Evolutionary conservation across 35 echinoderm and acorn worm genomes (phyloP), one percentile per base, ranked within the genome.

Genomic region (Lytechinus pictus): DNA sequence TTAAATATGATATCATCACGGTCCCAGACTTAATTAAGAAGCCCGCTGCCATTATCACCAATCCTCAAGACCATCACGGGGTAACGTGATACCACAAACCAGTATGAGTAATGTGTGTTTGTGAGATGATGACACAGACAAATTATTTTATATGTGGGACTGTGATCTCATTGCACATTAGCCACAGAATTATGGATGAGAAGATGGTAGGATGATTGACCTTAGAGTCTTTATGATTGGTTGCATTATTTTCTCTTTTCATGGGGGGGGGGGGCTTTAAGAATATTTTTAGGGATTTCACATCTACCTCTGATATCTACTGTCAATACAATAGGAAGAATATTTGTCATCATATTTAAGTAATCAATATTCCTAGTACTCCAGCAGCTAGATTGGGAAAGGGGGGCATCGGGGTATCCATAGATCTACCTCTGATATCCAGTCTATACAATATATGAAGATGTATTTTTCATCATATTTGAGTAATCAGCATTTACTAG

Each of bases 1-100:
- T 90, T 33, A 54, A 90, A 90, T 28, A 90, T 90, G 88, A 90
- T 90, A 90, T 90, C 88, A 90, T 90, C 88, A 54, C 52, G 13
- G 52, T 3, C 16, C 88, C 88, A 13, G 88, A 90, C 29, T 90
- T 90, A 90, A 90, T 90, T 90, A 90, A 44, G 88, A 90, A 90
- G 52, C 88, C 88, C 28, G 28, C 88, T 90, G 88, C 88, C 88
- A 90, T 90, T 54, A 90, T 90, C 88, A 90, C 88, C 29, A 21
- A 52, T 21, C 12, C 29, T 44, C 1, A 44, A 44, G 28, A 33
- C 29, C 88, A 44, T 90, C 10, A 52, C 19, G 28, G 11, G 33
- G 88, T 51, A 90, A 90, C 52, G 4, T 90, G 88, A 90, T 54
- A 90, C 88, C 52, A 10, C n/a, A 33, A 90, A 54, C 27, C 16